Evolutionary conservation across 2,797 vertebrate species (phyloP).

Genomic region (Cuniculus paca): DNA sequence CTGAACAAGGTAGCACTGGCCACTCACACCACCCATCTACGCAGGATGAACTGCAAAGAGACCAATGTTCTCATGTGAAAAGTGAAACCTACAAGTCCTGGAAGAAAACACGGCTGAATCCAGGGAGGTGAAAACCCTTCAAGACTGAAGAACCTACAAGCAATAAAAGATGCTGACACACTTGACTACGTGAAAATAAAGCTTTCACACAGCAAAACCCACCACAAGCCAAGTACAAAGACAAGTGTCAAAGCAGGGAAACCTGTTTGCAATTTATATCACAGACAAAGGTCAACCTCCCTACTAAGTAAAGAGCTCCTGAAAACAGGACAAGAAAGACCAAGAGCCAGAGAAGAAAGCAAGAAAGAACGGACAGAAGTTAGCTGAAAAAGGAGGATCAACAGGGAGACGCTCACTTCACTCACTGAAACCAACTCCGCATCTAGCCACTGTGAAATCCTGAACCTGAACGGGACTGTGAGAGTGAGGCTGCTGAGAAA

Average conservation of each 20-base stretch:
- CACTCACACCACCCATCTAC: too few species aligned
- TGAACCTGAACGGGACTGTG: too few species aligned
- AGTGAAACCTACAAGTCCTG: not conserved
- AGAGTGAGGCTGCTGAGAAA: not conserved
- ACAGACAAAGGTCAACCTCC: not conserved
- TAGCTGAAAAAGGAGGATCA: not conserved
- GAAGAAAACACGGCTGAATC: fast-evolving
- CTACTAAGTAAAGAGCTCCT: not conserved
- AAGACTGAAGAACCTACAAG: not conserved
- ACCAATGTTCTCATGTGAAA: not conserved
- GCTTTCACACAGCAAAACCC: not conserved
- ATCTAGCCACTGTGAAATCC: not conserved
- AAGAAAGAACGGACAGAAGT: not conserved
- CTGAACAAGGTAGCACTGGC: not conserved
- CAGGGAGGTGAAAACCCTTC: not conserved
- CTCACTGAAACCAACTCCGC: not conserved
- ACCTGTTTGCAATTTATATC: not conserved
- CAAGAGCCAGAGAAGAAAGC: not conserved
- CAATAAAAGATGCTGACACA: not conserved
- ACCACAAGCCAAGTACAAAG: not conserved
- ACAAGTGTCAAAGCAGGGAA: not conserved
- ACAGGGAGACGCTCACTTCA: not conserved
- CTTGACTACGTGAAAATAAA: not conserved
- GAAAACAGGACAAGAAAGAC: not conserved
- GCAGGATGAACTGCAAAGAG: not conserved